Evolutionary conservation across 92 coral and sea anemone species (phyloP), one percentile per base, ranked within the genome.

Genomic region (Palythoa caribaeorum): DNA sequence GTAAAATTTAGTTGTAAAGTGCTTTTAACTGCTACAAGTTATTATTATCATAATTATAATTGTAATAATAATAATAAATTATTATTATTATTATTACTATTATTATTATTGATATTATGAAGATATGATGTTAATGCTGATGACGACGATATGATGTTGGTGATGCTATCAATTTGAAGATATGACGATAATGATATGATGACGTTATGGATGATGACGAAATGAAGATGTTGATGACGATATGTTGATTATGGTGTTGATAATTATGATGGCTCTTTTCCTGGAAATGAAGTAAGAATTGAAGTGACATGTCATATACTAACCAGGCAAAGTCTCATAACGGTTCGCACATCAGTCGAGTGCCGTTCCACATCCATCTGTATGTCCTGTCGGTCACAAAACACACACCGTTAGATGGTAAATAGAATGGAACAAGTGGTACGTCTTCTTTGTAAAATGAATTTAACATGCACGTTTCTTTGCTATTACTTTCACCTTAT

Each of bases 281-380:
- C 62, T 10, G 36, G 14, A 15, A 9, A 6, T 55, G n/a, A 3
- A 21, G 20, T 47, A 73, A 37, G 38, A 50, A 54, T 36, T 63
- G n/a, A 14, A 54, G 51, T 63, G n/a, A 14, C 65, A 1, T 40
- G 38, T 44, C 35, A 28, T 21, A 20, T 19, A 52, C 88, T 57
- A 87, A 97, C 99, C 97, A 89, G 93, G 44, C 99, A 97, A 17
- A 97, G 92, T 60, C 97, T 89, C 50, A 97, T 89, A 38, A 97
- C 99, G 5, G 96, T 92, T 73, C 90, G 92, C 40, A 97, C 95
- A 60, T 97, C 99, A n/a, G 85, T 85, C 6, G 99, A 91, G 79
- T 92, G 98, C 69, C 91, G 77, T 68, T 95, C 96, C 7, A 97
- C 96, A 63, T 97, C 98, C 86, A 87, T 73, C 77, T 97, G 98